Evolutionary conservation across 2,113 vertebrate species (phyloP), one percentile per base, ranked within the genome.

Genomic region (Leptobrachium leishanense): DNA sequence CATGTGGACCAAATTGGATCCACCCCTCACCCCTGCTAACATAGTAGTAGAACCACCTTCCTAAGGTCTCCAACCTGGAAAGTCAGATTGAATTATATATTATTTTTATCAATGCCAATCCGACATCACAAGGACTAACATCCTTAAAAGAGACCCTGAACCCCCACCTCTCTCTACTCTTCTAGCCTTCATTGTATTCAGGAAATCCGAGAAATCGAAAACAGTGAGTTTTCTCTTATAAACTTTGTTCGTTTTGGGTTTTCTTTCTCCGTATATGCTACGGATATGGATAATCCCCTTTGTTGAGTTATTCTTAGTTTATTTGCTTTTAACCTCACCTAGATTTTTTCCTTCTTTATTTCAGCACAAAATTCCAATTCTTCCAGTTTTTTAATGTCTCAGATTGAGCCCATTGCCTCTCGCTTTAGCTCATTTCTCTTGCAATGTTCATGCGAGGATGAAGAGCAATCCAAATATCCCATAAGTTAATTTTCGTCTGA

Each of bases 371-470:
- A 68, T 62, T 10, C n/a, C 2, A 10, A 68, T 44, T 72, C 39
- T 39, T n/a, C 40, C 57, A 41, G 4, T 42, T 68, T 81, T 80
- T 54, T 63, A 74, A 74, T 72, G 74, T 62, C 20, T 57, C 3
- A 6, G 50, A 59, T 46, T 50, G 11, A 39, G 62, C 15, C 62
- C 78, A 68, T 68, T 68, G 62, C n/a, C 78, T 74, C 54, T 31
- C 41, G 71, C 66, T 68, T 20, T 74, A 68, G 13, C 41, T 81
- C 78, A 74, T 81, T 74, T 74, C 78, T 62, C 62, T 42, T 41
- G 20, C 46, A 63, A 81, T 81, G 71, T 68, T 68, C 78, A 68
- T 72, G 67, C 72, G n/a, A 65, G 72, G 73, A 62, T 81, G 44
- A 74, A 74, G 73, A 74, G 71, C 50, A 68, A 74, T 59, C 54